These are phyloP conservation scores for Liolophura sinensis DNA, from an alignment of 1,140 invertebrate species.

Conservation along the genomic window DNA sequence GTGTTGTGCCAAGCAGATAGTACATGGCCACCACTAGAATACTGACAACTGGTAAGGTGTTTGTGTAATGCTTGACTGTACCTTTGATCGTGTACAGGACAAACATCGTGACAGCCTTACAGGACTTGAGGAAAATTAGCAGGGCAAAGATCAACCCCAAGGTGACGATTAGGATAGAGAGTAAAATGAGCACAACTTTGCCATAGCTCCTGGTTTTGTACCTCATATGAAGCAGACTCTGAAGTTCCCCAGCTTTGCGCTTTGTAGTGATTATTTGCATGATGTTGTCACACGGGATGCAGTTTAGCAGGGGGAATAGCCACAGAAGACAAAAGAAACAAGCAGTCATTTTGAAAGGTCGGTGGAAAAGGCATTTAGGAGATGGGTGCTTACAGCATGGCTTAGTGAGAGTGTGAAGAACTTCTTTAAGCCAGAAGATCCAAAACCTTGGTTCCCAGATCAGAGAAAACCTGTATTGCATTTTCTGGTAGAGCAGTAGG, in stretches of 20 bases:
- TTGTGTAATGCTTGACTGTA: conserved; percentile 7
- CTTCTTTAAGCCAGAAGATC: conserved; percentile 10
- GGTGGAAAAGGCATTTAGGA: neutral
- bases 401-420: neutral
- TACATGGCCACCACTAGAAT: conserved; percentile 8
- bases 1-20: conserved; percentile 3
- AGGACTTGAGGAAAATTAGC: conserved; percentile 9
- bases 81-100: conserved; percentile 14
- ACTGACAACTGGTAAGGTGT: conserved; percentile 5
- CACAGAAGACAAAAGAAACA: conserved; percentile 2
- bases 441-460: conserved; percentile 12
- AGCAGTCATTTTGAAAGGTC: neutral
- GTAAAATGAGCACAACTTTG: conserved; percentile 2
- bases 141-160: conserved; percentile 12
- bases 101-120: conserved; percentile 4
- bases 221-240: neutral
- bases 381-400: neutral
- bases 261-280: neutral
- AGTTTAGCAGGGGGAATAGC: conserved; percentile 12
- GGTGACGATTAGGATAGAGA: neutral
- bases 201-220: conserved; percentile 4
- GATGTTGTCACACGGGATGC: conserved; percentile 7
- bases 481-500: conserved; percentile 12
- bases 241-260: conserved; percentile 1
- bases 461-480: conserved; percentile 8